Percentiles rank a stretch among this genome's conserved stretches.
Evolutionary conservation across 1,140 invertebrate genomes (phyloP).

Genomic region (fruit fly (Drosophila melanogaster)): Release_6_plus_ISO1_MT NC_004354.4:18953501-18954000

Average conservation of each 20-base stretch:
- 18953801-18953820: conserved; percentile 74
- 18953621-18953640: background rate
- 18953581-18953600: too few species aligned
- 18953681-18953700: conserved; percentile 11
- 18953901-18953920: conserved; percentile 1
- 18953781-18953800: conserved; percentile 78
- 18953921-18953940: background rate
- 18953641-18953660: conserved; percentile 6
- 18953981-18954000: conserved; percentile 3
- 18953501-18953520: background rate
- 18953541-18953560: too few species aligned
- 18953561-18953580: too few species aligned
- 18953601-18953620: too few species aligned
- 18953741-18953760: background rate
- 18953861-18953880: conserved; percentile 38
- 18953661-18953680: conserved; percentile 5
- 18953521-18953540: conserved; percentile 1
- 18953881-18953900: background rate
- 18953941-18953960: conserved; percentile 9
- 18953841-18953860: conserved; percentile 74
- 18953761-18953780: conserved; percentile 49
- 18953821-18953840: conserved; percentile 77
- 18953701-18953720: conserved; percentile 1
- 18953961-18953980: background rate
- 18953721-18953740: background rate